Conservation (phyloP, 2,797 vertebrate species). For the Podargus strigoides region DNA sequence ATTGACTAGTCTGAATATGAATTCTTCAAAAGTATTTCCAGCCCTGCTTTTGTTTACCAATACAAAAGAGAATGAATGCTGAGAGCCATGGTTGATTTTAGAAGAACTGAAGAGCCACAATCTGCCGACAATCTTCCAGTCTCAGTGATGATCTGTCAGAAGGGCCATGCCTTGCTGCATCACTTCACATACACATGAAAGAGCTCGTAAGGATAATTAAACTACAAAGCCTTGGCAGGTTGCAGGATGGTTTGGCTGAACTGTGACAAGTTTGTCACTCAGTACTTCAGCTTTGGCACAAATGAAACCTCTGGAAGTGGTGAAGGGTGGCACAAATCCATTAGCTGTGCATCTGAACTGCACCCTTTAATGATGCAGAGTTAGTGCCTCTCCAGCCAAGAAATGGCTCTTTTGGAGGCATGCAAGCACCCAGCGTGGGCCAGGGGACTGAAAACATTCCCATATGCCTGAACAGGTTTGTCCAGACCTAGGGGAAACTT, state of each 20-base stretch:
- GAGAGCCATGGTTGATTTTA: background rate
- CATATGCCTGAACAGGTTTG: background rate
- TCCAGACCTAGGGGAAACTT: background rate
- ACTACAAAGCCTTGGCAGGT: background rate
- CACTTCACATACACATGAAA: fast-evolving
- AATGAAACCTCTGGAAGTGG: background rate
- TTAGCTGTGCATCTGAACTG: background rate
- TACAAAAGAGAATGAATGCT: fast-evolving
- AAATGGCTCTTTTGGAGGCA: background rate
- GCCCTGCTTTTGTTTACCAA: background rate
- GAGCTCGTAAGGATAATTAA: background rate
- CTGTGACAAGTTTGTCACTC: background rate
- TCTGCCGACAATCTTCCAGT: background rate
- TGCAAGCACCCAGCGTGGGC: background rate
- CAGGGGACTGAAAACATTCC: background rate
- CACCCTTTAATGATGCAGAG: background rate
- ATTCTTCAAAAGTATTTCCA: background rate
- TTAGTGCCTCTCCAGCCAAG: background rate
- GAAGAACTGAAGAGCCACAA: background rate
- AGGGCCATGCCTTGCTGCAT: background rate
- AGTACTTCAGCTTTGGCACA: background rate
- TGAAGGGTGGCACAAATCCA: background rate
- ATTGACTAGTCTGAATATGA: background rate
- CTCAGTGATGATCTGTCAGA: background rate
- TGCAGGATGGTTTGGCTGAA: background rate